phyloP scores from a whole-genome alignment of 2,113 vertebrate genomes.

The Chaetodon auriga region DNA sequence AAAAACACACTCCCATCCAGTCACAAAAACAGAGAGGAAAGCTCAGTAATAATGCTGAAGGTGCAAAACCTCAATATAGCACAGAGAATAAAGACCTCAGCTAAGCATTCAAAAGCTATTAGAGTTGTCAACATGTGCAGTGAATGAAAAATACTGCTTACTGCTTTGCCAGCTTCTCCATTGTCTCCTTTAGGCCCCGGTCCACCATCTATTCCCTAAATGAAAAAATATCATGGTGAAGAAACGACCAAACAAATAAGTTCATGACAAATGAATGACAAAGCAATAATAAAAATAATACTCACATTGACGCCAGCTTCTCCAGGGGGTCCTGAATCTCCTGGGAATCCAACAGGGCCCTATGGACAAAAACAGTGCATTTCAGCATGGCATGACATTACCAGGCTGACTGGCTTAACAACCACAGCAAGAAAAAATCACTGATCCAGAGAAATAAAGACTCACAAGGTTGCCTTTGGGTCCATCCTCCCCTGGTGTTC shows the following conservation, averaged over 20 bases:
- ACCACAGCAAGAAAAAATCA: conserved; percentile 36
- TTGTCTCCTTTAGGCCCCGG: conserved; percentile 89
- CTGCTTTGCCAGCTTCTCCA: conserved; percentile 89
- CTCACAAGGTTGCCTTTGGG: conserved; percentile 91
- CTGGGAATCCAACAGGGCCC: conserved; percentile 90
- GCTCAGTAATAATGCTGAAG: not conserved
- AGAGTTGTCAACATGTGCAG: not conserved
- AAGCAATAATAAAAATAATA: not conserved
- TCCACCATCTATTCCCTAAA: conserved; percentile 88
- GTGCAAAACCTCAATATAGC: conserved; percentile 18
- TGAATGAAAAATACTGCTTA: conserved; percentile 72
- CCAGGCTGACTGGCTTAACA: conserved; percentile 7
- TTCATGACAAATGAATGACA: not conserved
- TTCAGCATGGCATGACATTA: conserved; percentile 22
- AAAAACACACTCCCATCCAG: not conserved
- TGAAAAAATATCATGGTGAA: conserved; percentile 15
- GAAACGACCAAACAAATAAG: not conserved
- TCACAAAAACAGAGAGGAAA: conserved; percentile 2
- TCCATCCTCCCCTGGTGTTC: conserved; percentile 92
- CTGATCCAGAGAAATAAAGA: conserved; percentile 18
- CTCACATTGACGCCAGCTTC: conserved; percentile 88
- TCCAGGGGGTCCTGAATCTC: conserved; percentile 88
- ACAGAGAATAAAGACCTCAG: conserved; percentile 32
- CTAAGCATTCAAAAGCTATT: not conserved
- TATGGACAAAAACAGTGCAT: conserved; percentile 58